Conservation (phyloP, 2,797 vertebrate species). For the Carapus acus region DNA sequence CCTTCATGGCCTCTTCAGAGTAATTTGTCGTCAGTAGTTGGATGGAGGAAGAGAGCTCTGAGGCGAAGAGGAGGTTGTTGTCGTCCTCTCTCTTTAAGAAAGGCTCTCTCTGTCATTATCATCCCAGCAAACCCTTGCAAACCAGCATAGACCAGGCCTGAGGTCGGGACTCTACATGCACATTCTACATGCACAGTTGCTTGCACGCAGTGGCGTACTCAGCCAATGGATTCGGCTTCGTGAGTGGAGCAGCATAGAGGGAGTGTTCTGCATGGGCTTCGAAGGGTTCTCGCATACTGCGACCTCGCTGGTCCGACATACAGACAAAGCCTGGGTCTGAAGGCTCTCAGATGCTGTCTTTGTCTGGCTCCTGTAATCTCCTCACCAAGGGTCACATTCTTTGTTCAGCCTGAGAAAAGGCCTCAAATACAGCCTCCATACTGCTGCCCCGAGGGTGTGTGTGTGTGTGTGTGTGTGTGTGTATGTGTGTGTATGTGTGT, state of each 20-base stretch:
- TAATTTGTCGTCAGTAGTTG: slow-evolving; percentile 34
- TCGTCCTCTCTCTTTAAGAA: slow-evolving; percentile 57
- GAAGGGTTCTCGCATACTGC: slow-evolving; percentile 20
- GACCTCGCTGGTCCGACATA: slow-evolving; percentile 33
- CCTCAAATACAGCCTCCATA: slow-evolving; percentile 43
- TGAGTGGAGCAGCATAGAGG: too few relatives aligned
- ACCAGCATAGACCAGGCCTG: slow-evolving; percentile 36
- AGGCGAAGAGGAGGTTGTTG: slow-evolving; percentile 36
- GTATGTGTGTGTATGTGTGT: slow-evolving; percentile 8
- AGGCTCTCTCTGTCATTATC: slow-evolving; percentile 61
- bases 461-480: slow-evolving; percentile 12
- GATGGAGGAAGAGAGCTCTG: slow-evolving; percentile 39
- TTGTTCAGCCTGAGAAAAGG: slow-evolving; percentile 53
- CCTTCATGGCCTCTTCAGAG: slow-evolving; percentile 1
- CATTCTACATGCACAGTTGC: too few relatives aligned
- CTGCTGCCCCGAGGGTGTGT: slow-evolving; percentile 39
- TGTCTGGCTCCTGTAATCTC: slow-evolving; percentile 60
- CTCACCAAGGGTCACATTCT: slow-evolving; percentile 57
- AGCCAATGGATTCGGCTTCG: too few relatives aligned
- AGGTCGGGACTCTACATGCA: slow-evolving; percentile 23
- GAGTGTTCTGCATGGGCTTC: not conserved
- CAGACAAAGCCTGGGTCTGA: slow-evolving; percentile 43
- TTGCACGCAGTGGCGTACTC: too few relatives aligned
- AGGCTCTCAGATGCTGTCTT: slow-evolving; percentile 57
- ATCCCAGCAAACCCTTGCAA: slow-evolving; percentile 51